Conservation (phyloP, 2,797 vertebrate species). For the Columba guinea region DNA sequence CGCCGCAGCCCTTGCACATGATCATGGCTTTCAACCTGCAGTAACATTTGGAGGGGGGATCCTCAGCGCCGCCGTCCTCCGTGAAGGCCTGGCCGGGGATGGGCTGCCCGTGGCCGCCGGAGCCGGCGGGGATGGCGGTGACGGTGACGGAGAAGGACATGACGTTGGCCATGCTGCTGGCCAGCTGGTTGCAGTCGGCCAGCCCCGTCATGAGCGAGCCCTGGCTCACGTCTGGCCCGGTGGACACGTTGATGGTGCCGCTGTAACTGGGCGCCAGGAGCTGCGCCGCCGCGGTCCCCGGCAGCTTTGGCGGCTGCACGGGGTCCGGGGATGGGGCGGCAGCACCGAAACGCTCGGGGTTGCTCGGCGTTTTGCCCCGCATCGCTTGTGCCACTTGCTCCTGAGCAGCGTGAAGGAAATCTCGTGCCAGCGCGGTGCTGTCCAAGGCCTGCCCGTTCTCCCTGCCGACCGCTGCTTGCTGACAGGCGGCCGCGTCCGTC, state of each 20-base stretch:
- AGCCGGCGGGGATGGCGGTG: slow-evolving; percentile 90
- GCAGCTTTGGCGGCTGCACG: slow-evolving; percentile 68
- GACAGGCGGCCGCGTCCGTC: slow-evolving; percentile 64
- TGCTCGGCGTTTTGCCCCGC: slow-evolving; percentile 75
- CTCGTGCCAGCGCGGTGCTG: slow-evolving; percentile 78
- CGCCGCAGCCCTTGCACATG: slow-evolving; percentile 97
- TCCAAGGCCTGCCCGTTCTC: slow-evolving; percentile 54
- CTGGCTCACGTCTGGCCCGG: slow-evolving; percentile 82
- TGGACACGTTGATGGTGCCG: slow-evolving; percentile 91
- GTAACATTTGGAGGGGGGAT: slow-evolving; percentile 93
- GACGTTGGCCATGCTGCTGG: slow-evolving; percentile 85
- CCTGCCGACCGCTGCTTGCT: slow-evolving; percentile 53
- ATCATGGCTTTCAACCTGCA: slow-evolving; percentile 99
- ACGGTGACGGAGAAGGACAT: slow-evolving; percentile 99
- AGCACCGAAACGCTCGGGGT: slow-evolving; percentile 77
- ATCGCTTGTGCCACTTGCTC: slow-evolving; percentile 77
- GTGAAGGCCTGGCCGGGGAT: slow-evolving; percentile 86
- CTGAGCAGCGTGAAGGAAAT: slow-evolving; percentile 79
- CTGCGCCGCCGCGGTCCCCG: slow-evolving; percentile 72
- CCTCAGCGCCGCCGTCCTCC: slow-evolving; percentile 83
- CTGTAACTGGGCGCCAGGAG: slow-evolving; percentile 83
- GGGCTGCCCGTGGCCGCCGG: slow-evolving; percentile 77
- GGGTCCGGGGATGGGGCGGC: not conserved
- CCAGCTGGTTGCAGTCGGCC: slow-evolving; percentile 67
- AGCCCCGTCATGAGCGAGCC: slow-evolving; percentile 63